Base-by-base conservation (phyloP, 1,140 invertebrate species). In the Lasioglossum albipes region DNA sequence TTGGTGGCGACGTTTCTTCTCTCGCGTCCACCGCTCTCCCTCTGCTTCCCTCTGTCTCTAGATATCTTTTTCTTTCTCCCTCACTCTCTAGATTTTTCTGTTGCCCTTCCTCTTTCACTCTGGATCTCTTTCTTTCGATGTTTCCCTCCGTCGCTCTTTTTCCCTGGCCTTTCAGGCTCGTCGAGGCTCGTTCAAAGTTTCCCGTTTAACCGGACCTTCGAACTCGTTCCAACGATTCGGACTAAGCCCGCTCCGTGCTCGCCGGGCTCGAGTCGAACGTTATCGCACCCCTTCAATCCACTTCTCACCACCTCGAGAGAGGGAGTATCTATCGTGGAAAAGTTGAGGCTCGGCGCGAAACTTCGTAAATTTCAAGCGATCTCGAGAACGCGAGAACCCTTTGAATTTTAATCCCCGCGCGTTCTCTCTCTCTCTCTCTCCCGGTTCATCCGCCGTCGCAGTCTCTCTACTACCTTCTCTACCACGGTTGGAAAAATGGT, bases 341-440 rank as follows among this genome's bases (percentile, higher is more conserved):
- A 86, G 81, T 87, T 82, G 66, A 59, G 62, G 74, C 65, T 54
- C 76, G 31, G 49, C 57, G 65, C 74, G 77, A 79, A 86, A 86
- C 84, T 87, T 87, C 61, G 74, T 83, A 84, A 87, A 87, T 87
- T 87, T 87, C 79, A 83, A 84, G 72, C 82, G 84, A 79, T 82
- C 83, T 77, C 82, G 27, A 73, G 70, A 54, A 36, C 22, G 67
- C 27, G 75, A 54, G 83, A 74, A 72, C 65, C 86, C 73, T 87
- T 87, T 87, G 85, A 87, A 87, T 87, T 87, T 87, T 87, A 87
- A 87, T 87, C 79, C 57, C 52, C 72, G 69, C 70, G 62, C 79
- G 78, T 75, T 80, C 75, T 61, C 27, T 42, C 27, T 41, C 57
- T 66, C 82, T 71, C 77, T 54, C 54, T 45, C 7, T 45, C 54